Conservation (phyloP, 2,888 invertebrate genomes). For the Athalia circularis region DNA sequence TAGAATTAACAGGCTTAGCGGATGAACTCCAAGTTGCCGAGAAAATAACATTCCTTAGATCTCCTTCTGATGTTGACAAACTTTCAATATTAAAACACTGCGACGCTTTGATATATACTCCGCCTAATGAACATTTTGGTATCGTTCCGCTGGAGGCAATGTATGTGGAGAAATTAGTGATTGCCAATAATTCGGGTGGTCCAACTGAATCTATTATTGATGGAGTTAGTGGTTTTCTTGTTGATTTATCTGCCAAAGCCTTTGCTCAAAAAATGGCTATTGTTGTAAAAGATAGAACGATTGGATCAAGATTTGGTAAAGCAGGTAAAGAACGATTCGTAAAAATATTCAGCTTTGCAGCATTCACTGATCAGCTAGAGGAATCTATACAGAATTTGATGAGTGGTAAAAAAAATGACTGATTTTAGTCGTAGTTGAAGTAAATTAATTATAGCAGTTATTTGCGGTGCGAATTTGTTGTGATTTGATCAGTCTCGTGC, state of each 20-base stretch:
- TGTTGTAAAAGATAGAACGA: constrained; percentile 79
- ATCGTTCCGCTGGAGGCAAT: constrained; percentile 99
- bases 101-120: constrained; percentile 93
- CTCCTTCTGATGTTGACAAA: constrained; percentile 91
- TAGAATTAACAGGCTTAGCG: constrained; percentile 83
- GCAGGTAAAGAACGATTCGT: constrained; percentile 86
- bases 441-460: not conserved
- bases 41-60: constrained; percentile 89
- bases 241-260: constrained; percentile 80
- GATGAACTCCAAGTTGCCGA: constrained; percentile 80
- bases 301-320: constrained; percentile 83
- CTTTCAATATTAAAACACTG: constrained; percentile 86
- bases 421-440: not conserved
- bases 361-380: constrained; percentile 84
- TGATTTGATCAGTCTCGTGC: too few species aligned
- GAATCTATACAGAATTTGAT: constrained; percentile 66
- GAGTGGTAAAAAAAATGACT: constrained; percentile 50
- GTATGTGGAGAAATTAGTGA: constrained; percentile 94
- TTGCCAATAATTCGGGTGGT: constrained; percentile 97
- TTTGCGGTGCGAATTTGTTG: too few species aligned
- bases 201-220: constrained; percentile 94
- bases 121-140: constrained; percentile 98
- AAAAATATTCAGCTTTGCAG: constrained; percentile 88
- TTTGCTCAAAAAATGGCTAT: constrained; percentile 88
- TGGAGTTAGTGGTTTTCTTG: constrained; percentile 87